Base-by-base conservation (phyloP, 2,113 vertebrate species). In the Gracilinanus agilis region DNA sequence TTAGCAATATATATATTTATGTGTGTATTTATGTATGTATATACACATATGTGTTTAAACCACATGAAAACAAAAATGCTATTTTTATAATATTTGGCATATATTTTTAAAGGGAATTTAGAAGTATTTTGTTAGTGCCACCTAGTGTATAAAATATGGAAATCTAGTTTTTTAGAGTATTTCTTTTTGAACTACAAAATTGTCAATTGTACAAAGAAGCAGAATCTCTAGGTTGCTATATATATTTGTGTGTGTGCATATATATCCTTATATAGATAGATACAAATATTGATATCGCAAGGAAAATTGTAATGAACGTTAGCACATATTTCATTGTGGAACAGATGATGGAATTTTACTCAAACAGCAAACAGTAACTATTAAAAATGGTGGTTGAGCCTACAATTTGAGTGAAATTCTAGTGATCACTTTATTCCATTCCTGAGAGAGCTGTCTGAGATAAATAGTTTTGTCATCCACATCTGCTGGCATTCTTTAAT, bases 381-480 rank as follows among this genome's bases (percentile, higher is more conserved):
- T 97, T 96, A 90, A 95, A 96, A 98, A 95, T 75, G 2, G 2
- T 54, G 44, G 24, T 95, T 95, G 25, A 55, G 7, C 3, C 97
- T 97, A 96, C 9, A 54, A 95, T 98, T 97, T 75, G 92, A 96
- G 91, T 95, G 91, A 96, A 97, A 97, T 97, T 96, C 97, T 94
- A 94, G 91, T 94, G 93, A 97, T 97, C 96, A 95, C 90, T 97
- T 97, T 89, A 97, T 94, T 97, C 56, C 94, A 16, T 61, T 97
- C 91, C 92, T 95, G 40, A 95, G 96, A 97, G 92, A 97, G 0
- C 29, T 95, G 27, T 93, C 53, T 97, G n/a, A 98, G 96, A 97
- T 98, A 97, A 98, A 98, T 95, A 97, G 12, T 53, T 96, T 97
- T 98, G 96, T 96, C 93, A 96, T 95, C 96, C 92, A 94, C 53